phyloP scores from a whole-genome alignment of 2,888 invertebrate genomes.

The Hemaris fuciformis region DNA sequence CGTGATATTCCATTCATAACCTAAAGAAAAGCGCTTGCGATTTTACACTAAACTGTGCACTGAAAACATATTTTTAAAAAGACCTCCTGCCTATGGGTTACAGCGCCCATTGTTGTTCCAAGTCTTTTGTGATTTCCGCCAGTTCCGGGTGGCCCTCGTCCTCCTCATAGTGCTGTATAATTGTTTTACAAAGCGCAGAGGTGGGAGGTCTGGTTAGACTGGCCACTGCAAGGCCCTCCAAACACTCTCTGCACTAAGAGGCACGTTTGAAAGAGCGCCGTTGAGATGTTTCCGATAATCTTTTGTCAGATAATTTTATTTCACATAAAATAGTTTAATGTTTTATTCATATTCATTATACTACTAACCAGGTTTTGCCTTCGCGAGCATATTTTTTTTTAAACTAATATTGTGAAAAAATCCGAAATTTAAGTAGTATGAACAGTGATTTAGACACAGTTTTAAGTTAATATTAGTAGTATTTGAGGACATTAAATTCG shows the following conservation, averaged over 20 bases:
- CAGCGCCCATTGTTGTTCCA: constrained; percentile 54
- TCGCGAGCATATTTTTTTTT: too few species aligned
- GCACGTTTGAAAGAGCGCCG: constrained; percentile 16
- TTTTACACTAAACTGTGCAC: constrained; percentile 13
- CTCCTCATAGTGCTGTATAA: constrained; percentile 26
- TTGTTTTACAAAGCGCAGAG: neutral
- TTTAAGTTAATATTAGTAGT: too few species aligned
- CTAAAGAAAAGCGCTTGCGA: neutral
- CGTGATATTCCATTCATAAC: neutral
- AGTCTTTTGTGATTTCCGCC: constrained; percentile 59
- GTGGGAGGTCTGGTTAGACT: neutral
- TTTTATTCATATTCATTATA: neutral
- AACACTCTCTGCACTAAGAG: neutral
- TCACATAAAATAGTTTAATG: constrained; percentile 5
- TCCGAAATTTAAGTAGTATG: too few species aligned
- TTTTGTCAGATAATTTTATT: constrained; percentile 22
- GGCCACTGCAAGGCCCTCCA: neutral
- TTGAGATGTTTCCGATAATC: constrained; percentile 19
- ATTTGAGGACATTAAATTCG: too few species aligned
- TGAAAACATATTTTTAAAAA: constrained; percentile 27
- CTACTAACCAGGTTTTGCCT: too few species aligned
- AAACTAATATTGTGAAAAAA: too few species aligned
- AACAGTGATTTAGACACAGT: too few species aligned
- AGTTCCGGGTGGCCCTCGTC: constrained; percentile 37
- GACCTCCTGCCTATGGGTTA: constrained; percentile 42